phyloP scores from a whole-genome alignment of 2,113 vertebrate genomes.

The Microtus montanus region DNA sequence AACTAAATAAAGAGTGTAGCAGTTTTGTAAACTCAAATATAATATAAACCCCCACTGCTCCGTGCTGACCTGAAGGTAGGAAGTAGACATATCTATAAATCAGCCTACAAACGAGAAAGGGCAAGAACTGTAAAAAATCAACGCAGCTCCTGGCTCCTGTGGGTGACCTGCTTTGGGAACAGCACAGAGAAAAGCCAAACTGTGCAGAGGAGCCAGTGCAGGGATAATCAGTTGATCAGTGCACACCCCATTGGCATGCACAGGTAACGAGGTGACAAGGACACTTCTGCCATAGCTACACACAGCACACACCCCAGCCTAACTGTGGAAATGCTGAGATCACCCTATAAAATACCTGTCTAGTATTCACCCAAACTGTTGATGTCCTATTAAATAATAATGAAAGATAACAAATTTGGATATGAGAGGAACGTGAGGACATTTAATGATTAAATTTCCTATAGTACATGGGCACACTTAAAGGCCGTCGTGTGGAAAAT shows the following conservation, averaged over 20 bases:
- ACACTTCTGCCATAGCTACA: neutral
- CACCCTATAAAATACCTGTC: neutral
- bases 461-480: neutral
- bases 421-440: neutral
- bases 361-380: neutral
- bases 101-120: neutral
- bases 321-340: neutral
- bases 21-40: neutral
- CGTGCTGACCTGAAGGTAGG: neutral
- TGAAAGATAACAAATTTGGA: neutral
- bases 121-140: neutral
- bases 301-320: neutral
- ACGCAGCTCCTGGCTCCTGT: neutral
- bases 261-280: neutral
- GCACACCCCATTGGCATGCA: too few relatives aligned
- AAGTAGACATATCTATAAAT: neutral
- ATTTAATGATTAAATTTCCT: neutral
- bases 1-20: conserved; percentile 2
- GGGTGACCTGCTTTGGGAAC: neutral
- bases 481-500: neutral
- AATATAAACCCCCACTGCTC: neutral
- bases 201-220: too few relatives aligned
- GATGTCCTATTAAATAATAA: neutral
- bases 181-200: neutral
- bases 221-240: neutral